These are phyloP conservation scores for Halisarca cf. caerulea DNA, from an alignment of 37 sponge, comb jelly and placozoan species.

Conservation along the genomic window DNA sequence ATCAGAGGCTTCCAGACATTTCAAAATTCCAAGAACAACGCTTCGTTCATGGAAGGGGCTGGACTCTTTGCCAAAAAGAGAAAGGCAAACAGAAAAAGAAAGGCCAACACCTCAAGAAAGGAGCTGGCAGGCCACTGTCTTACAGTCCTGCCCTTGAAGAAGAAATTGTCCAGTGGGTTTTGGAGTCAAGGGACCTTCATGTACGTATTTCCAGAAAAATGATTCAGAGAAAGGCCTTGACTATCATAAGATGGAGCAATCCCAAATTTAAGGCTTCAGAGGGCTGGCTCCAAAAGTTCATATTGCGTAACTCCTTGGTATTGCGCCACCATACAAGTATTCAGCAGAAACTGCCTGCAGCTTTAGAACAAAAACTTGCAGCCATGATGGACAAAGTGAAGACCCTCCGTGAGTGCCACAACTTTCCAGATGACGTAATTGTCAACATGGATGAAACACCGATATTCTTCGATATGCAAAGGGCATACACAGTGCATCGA, in stretches of 20 bases:
- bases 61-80: too few species aligned
- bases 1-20: too few species aligned
- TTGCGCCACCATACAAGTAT: slow-evolving; percentile 13
- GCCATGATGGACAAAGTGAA: slow-evolving; percentile 5
- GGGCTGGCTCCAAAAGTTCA: slow-evolving; percentile 39
- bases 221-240: slow-evolving; percentile 3
- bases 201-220: slow-evolving; percentile 5
- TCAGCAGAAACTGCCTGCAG: slow-evolving; percentile 37
- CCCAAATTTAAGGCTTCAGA: slow-evolving; percentile 44
- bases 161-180: slow-evolving; percentile 6
- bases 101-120: too few species aligned
- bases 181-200: slow-evolving; percentile 24
- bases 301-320: slow-evolving; percentile 15
- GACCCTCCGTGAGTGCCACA: not conserved
- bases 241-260: not conserved
- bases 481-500: slow-evolving; percentile 11
- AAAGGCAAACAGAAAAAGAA: too few species aligned
- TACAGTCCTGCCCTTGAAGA: not conserved
- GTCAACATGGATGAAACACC: slow-evolving; percentile 43
- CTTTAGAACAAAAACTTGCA: slow-evolving; percentile 32
- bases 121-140: slow-evolving; percentile 1
- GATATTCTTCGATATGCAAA: slow-evolving; percentile 20
- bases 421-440: slow-evolving; percentile 14
- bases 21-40: too few species aligned
- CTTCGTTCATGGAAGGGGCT: too few species aligned